Conservation (phyloP, 2,888 invertebrate genomes). For the Cantharis rustica region DNA sequence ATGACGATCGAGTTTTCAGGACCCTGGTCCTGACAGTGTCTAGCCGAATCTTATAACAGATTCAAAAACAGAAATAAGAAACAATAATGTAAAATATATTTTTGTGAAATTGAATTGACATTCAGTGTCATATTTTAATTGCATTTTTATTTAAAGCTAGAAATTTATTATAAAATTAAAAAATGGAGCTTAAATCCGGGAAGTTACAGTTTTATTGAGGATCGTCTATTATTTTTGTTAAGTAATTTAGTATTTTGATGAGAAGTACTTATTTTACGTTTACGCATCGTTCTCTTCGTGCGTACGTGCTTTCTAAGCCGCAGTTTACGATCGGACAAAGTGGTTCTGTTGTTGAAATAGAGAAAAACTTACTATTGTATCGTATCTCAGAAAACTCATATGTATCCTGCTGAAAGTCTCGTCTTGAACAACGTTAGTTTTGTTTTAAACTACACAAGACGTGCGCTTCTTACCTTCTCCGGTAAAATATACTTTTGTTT, state of each 20-base stretch:
- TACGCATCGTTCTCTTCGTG: constrained; percentile 12
- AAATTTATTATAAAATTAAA: too few species aligned
- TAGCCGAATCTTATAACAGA: too few species aligned
- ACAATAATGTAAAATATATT: too few species aligned
- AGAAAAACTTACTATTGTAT: constrained; percentile 25
- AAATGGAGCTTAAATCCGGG: too few species aligned
- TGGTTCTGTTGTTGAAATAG: constrained; percentile 35
- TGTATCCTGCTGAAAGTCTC: constrained; percentile 19
- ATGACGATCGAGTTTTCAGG: too few species aligned
- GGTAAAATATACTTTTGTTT: background rate
- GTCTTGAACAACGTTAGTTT: constrained; percentile 7
- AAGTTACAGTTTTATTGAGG: too few species aligned
- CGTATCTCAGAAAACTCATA: constrained; percentile 23
- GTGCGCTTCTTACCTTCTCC: background rate
- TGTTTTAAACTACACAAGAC: background rate
- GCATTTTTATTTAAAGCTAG: too few species aligned
- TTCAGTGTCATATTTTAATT: too few species aligned
- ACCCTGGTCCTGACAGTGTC: too few species aligned
- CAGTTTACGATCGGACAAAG: constrained; percentile 38
- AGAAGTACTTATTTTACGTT: background rate
- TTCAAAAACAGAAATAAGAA: too few species aligned
- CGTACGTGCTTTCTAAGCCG: constrained; percentile 13
- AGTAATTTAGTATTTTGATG: background rate
- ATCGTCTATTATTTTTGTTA: too few species aligned
- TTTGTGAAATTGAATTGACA: too few species aligned